Conservation (phyloP, 2,888 invertebrate genomes). For the Leptinotarsa peninsularis region DNA sequence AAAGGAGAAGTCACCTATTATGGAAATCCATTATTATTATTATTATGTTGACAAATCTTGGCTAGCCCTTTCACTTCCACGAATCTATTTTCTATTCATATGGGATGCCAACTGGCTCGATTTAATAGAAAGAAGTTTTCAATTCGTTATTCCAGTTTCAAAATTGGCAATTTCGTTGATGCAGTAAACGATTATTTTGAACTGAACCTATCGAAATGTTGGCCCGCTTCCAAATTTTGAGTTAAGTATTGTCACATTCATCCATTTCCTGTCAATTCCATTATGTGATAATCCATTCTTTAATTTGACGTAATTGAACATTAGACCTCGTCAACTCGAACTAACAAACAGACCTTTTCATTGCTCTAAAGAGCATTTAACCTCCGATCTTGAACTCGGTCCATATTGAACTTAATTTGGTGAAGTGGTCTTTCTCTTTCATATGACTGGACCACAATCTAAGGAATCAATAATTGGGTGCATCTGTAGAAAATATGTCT, state of each 20-base stretch:
- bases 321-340: background rate
- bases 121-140: too few relatives aligned
- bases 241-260: background rate
- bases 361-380: background rate
- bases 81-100: too few relatives aligned
- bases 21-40: too few relatives aligned
- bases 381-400: background rate
- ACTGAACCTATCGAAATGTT: too few relatives aligned
- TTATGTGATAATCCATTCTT: background rate
- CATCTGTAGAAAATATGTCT: too few relatives aligned
- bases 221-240: background rate
- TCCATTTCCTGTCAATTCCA: background rate
- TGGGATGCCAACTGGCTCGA: too few relatives aligned
- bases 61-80: too few relatives aligned
- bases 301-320: slow-evolving; percentile 4
- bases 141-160: too few relatives aligned
- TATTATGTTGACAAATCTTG: too few relatives aligned
- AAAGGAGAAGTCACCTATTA: too few relatives aligned
- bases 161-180: too few relatives aligned
- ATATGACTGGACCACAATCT: background rate
- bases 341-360: background rate
- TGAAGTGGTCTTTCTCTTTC: background rate
- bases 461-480: background rate
- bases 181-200: too few relatives aligned
- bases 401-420: background rate